Evolutionary conservation across 2,888 invertebrate genomes (phyloP).

Genomic region (Seladonia tumulorum): DNA sequence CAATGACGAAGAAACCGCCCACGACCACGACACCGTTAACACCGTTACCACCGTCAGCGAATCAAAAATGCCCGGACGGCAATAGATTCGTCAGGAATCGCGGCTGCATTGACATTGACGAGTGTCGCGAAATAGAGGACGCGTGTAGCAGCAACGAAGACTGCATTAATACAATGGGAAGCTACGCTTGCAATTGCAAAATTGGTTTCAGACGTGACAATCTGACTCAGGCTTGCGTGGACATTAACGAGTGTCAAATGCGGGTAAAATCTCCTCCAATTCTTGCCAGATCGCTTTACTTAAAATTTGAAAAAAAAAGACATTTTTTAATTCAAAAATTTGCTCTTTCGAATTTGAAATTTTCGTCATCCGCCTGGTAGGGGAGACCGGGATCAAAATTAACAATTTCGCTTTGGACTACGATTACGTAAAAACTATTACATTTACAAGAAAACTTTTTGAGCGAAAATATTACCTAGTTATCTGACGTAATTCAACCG

Average conservation of each 20-base stretch:
- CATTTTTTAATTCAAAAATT: no score
- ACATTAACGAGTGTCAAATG: constrained; percentile 94
- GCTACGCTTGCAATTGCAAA: constrained; percentile 88
- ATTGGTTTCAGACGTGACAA: constrained; percentile 88
- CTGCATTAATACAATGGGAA: constrained; percentile 90
- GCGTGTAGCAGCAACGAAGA: constrained; percentile 88
- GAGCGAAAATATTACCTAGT: no score
- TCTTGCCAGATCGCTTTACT: neutral
- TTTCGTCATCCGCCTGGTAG: no score
- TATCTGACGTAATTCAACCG: no score
- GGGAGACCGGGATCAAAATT: no score
- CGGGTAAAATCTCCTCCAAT: constrained; percentile 70
- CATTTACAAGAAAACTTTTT: no score
- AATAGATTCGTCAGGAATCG: constrained; percentile 72
- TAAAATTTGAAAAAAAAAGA: neutral
- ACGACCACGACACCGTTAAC: constrained; percentile 23
- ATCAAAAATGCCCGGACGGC: constrained; percentile 69
- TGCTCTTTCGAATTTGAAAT: no score
- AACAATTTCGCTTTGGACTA: no score
- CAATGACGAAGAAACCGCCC: constrained; percentile 69
- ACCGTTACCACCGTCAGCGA: constrained; percentile 44
- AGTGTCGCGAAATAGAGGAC: constrained; percentile 86
- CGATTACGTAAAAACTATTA: no score
- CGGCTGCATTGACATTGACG: constrained; percentile 87
- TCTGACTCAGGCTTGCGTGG: constrained; percentile 87